These are phyloP conservation scores for Bradypodion ventrale DNA, from an alignment of 2,797 vertebrate genomes.

Conservation along the genomic window DNA sequence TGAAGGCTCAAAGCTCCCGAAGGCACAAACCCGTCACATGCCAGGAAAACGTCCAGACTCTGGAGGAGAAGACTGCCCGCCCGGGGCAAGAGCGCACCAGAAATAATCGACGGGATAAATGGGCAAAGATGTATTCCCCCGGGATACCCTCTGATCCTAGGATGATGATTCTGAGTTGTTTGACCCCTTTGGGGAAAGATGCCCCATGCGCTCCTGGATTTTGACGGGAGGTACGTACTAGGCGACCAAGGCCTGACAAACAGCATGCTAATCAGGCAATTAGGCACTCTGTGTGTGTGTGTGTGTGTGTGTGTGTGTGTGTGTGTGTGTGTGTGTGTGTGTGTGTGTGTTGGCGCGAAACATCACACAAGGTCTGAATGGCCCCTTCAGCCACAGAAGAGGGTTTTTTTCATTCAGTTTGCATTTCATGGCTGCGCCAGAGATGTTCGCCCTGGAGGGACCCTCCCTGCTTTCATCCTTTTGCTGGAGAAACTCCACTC, in stretches of 20 bases:
- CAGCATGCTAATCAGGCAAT: conserved; percentile 55
- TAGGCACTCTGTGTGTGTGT: conserved; percentile 36
- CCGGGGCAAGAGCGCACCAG: neutral
- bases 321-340: too few relatives aligned
- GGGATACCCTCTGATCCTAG: neutral
- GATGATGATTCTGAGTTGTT: conserved; percentile 3
- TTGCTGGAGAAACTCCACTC: too few relatives aligned
- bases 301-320: too few relatives aligned
- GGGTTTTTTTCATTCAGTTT: too few relatives aligned
- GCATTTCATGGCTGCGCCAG: neutral
- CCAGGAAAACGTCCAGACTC: neutral
- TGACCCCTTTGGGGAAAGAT: conserved; percentile 28
- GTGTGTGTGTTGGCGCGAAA: conserved; percentile 21
- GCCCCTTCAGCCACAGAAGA: neutral
- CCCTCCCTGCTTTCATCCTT: too few relatives aligned
- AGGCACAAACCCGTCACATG: neutral
- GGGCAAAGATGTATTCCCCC: neutral
- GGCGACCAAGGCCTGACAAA: conserved; percentile 46
- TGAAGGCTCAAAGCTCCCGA: neutral
- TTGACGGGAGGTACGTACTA: conserved; percentile 17
- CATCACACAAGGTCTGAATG: neutral
- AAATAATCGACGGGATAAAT: neutral
- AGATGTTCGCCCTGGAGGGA: neutral
- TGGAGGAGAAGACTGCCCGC: fast-evolving
- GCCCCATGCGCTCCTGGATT: neutral